Percentiles rank a stretch among this genome's conserved stretches.
Evolutionary conservation across 2,888 invertebrate genomes (phyloP).

Genomic region (Mimachlamys varia): DNA sequence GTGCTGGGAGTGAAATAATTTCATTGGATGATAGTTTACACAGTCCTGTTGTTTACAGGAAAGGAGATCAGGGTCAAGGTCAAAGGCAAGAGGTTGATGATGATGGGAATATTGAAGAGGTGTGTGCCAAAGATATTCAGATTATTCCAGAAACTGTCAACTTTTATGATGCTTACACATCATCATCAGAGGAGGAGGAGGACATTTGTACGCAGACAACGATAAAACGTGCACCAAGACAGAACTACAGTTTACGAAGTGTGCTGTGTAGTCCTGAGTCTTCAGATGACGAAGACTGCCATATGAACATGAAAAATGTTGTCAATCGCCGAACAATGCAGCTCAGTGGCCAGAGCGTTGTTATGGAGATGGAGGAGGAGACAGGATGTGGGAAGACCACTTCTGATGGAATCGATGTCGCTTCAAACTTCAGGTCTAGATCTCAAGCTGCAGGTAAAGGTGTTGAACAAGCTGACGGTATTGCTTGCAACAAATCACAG

Average conservation of each 20-base stretch:
- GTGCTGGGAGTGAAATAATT: conserved; percentile 39
- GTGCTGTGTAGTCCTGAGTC: conserved; percentile 51
- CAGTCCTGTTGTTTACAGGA: conserved; percentile 18
- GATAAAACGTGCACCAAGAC: neutral
- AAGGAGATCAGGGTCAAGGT: neutral
- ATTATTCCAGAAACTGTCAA: conserved; percentile 43
- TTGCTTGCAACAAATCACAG: neutral
- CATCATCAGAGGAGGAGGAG: neutral
- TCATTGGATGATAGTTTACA: conserved; percentile 38
- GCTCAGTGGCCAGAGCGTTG: conserved; percentile 28
- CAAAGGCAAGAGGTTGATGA: neutral
- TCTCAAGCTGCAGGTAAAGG: neutral
- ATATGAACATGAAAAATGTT: neutral
- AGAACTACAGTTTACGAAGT: conserved; percentile 53
- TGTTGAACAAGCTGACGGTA: neutral
- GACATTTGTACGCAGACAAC: neutral
- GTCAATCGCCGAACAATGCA: neutral
- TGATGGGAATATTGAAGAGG: neutral
- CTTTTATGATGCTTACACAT: neutral
- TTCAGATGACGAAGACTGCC: neutral
- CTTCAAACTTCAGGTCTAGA: neutral
- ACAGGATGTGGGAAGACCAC: neutral
- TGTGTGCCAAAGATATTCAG: conserved; percentile 40
- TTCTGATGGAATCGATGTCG: neutral
- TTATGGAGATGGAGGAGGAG: conserved; percentile 31